Base-by-base conservation (phyloP, 2,888 invertebrate genomes). In the Ditylenchus weischeri region DNA sequence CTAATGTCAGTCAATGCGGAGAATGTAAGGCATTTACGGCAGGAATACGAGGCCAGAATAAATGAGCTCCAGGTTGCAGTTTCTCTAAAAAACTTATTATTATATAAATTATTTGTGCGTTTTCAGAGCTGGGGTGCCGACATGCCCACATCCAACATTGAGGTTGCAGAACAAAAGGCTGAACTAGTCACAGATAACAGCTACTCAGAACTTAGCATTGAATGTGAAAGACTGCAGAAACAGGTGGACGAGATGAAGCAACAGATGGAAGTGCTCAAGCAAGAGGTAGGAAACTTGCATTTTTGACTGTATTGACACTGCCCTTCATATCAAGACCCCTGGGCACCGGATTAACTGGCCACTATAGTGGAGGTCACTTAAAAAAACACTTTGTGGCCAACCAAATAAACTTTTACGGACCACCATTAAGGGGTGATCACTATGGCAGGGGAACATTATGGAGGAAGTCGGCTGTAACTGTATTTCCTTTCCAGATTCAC, bases 1-100 rank as follows among this genome's bases (percentile, higher is more conserved):
- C 54, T 76, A 35, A 71, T 74, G 64, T 18, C 66, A n/a, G 47
- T 35, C 8, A 47, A 68, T 29, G 48, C 61, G 43, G 62, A 36
- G 19, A 69, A 69, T 68, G 19, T 69, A 6, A 35, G 50, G 23
- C 69, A 69, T 43, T 23, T 69, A 10, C 62, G 67, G 13, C 62
- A 64, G 7, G 69, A 69, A 13, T 69, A 69, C 21, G 69, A 69
- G 43, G 21, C 19, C 13, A 69, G 49, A 69, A 67, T 68, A 19
- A 35, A 54, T 19, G 66, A 68, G 29, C 54, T 68, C 36, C 35
- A 69, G 66, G 68, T 68, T 68, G 23, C 18, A 35, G 29, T 29
- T 54, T n/a, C n/a, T n/a, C n/a, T n/a, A n/a, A n/a, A n/a, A n/a
- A n/a, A n/a, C n/a, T n/a, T n/a, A n/a, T n/a, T n/a, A 29, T 5